Evolutionary conservation across 2,888 invertebrate genomes (phyloP).

Genomic region (Gnatocerus cornutus): DNA sequence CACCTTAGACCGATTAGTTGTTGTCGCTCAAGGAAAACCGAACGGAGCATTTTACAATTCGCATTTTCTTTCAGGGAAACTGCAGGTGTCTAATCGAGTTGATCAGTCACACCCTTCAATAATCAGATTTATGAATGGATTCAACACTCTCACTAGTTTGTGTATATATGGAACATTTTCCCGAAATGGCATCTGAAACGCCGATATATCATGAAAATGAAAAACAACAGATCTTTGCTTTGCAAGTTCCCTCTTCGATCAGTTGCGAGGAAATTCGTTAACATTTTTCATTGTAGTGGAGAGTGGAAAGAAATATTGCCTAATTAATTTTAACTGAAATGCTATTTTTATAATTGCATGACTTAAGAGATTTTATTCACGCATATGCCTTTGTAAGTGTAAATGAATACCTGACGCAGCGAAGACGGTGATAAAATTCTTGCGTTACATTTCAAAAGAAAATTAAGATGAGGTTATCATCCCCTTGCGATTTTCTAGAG

Average conservation of each 20-base stretch:
- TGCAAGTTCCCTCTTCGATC: too few species aligned
- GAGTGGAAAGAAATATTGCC: too few species aligned
- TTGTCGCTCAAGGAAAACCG: slow-evolving; percentile 12
- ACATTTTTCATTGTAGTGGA: too few species aligned
- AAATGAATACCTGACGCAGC: slow-evolving; percentile 9
- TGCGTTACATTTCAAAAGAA: slow-evolving; percentile 48
- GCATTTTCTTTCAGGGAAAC: neutral
- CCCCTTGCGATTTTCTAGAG: slow-evolving; percentile 50
- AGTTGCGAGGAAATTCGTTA: too few species aligned
- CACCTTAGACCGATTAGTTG: slow-evolving; percentile 24
- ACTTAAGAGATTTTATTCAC: too few species aligned
- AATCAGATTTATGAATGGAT: slow-evolving; percentile 25
- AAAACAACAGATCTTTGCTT: slow-evolving; percentile 31
- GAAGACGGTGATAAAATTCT: slow-evolving; percentile 36
- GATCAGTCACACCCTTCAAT: slow-evolving; percentile 11
- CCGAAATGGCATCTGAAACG: slow-evolving; percentile 25
- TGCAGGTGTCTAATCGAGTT: slow-evolving; percentile 9
- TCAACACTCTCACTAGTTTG: slow-evolving; percentile 23
- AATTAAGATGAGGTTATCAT: slow-evolving; percentile 52
- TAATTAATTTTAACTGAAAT: too few species aligned
- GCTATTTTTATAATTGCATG: neutral
- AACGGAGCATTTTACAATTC: neutral
- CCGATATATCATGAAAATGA: slow-evolving; percentile 32
- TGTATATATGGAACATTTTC: slow-evolving; percentile 12
- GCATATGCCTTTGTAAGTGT: neutral